phyloP scores from a whole-genome alignment of 2,113 vertebrate genomes.

The Trogon melanurus region DNA sequence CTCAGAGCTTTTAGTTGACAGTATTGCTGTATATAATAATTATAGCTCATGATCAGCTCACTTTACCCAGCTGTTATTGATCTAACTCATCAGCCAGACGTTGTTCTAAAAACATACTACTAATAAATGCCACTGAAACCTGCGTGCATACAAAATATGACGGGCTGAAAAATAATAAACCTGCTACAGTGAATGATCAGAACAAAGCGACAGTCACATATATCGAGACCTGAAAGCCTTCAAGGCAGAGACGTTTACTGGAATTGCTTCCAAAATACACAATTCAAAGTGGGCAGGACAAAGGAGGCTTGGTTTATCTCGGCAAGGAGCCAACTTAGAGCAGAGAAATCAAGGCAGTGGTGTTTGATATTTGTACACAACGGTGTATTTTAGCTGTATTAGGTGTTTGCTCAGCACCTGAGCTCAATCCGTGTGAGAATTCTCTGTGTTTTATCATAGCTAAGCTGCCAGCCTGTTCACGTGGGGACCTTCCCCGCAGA shows the following conservation, averaged over 20 bases:
- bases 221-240: neutral
- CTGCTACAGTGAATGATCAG: neutral
- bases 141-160: neutral
- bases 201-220: neutral
- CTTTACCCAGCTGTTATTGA: slow-evolving; percentile 8
- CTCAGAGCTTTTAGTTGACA: neutral
- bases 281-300: slow-evolving; percentile 72
- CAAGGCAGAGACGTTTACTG: neutral
- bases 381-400: slow-evolving; percentile 63
- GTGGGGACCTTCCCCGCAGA: neutral
- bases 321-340: slow-evolving; percentile 40
- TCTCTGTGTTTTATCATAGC: neutral
- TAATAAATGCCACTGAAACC: neutral
- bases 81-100: slow-evolving; percentile 11
- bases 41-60: neutral
- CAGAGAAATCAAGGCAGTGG: slow-evolving; percentile 9
- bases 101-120: neutral
- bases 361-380: slow-evolving; percentile 72
- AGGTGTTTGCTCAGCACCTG: slow-evolving; percentile 55
- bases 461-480: neutral
- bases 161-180: neutral
- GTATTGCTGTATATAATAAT: neutral
- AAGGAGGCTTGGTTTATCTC: slow-evolving; percentile 65
- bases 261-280: slow-evolving; percentile 76
- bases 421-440: slow-evolving; percentile 13